Conservation (phyloP, 35 echinoderm and acorn worm species). For the Strongylocentrotus purpuratus region DNA sequence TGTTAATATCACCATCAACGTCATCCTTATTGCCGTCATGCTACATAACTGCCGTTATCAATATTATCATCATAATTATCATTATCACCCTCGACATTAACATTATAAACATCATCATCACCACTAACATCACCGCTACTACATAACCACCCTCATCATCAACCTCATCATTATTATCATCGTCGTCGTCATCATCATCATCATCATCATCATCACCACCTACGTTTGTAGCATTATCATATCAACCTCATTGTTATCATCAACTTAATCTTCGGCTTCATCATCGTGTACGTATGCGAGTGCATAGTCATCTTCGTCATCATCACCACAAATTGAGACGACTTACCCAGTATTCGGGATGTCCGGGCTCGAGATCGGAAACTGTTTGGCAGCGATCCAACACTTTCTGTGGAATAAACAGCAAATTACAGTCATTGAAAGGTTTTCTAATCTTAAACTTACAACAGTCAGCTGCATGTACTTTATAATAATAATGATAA, state of each 20-base stretch:
- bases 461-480: too few relatives aligned
- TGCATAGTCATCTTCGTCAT: background rate
- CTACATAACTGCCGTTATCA: background rate
- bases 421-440: too few relatives aligned
- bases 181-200: background rate
- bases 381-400: conserved; percentile 57
- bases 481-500: too few relatives aligned
- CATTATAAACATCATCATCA: conserved; percentile 15
- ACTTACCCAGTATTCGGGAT: conserved; percentile 64
- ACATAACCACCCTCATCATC: conserved; percentile 40
- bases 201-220: background rate
- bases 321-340: background rate
- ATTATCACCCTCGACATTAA: background rate
- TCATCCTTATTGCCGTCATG: background rate
- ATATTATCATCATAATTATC: conserved; percentile 20
- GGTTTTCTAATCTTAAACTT: too few relatives aligned
- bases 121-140: conserved; percentile 38
- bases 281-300: too few relatives aligned
- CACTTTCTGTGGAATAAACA: conserved; percentile 46
- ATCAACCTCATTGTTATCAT: background rate
- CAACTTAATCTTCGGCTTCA: conserved; percentile 18
- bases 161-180: conserved; percentile 45
- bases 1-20: background rate
- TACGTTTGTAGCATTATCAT: background rate
- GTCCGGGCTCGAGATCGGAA: conserved; percentile 33